Evolutionary conservation across 2,797 vertebrate species (phyloP), one percentile per base, ranked within the genome.

Genomic region (Helicolenus hilgendorfi): DNA sequence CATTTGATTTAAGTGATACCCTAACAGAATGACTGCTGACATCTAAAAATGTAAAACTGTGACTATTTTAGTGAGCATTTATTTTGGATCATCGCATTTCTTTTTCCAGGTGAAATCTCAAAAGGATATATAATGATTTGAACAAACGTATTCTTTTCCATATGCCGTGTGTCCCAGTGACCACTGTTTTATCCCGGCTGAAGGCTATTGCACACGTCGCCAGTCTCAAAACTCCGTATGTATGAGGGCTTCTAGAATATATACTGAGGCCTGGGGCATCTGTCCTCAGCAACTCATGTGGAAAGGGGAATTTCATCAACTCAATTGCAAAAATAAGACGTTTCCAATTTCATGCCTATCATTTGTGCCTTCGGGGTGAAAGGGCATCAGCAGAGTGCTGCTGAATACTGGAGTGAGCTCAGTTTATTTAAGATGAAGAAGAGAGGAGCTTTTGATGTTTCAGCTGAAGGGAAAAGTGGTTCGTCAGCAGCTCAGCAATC

Each of bases 271-370:
- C 65, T 7, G 11, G 31, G 72, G 84, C 74, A 58, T 72, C 71
- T 78, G 81, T 88, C 68, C 63, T 85, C 69, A 74, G 31, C 35
- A 64, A 41, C 71, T 87, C 82, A 60, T 67, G 79, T 56, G 31
- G 62, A 88, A 75, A 69, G 72, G 83, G 71, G 5, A 86, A n/a
- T n/a, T 82, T 93, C 83, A 92, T 89, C 75, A 85, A 79, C 77
- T 87, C 70, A 64, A 74, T 55, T 90, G 77, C 56, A 85, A 81
- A 91, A 71, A 75, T 60, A 84, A 87, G 81, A 87, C 67, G 62
- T 81, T 84, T 94, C 70, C 77, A 88, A 86, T 92, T 94, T 85
- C 70, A 89, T 88, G 90, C 88, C 74, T 87, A 86, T 91, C 90
- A 89, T 75, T 59, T 2, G 35, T 81, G 71, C 33, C 84, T 86